Conservation (phyloP, 2,888 invertebrate genomes). For the Andrena camellia region DNA sequence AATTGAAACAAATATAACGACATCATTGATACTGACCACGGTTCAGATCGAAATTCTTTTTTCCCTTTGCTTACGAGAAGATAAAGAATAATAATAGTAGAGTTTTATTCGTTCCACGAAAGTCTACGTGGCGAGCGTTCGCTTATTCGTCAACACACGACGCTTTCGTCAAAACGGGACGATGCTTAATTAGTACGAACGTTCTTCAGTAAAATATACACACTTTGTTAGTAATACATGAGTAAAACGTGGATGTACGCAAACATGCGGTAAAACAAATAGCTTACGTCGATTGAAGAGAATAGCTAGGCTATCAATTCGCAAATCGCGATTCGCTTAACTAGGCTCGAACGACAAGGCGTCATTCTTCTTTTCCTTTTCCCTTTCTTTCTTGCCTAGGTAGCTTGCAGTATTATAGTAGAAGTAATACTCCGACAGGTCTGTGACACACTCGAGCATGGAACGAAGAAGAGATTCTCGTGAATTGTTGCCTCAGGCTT, state of each 20-base stretch:
- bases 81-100: background rate
- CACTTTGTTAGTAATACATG: slow-evolving; percentile 31
- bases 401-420: background rate
- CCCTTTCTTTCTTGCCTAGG: background rate
- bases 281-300: slow-evolving; percentile 13
- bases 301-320: slow-evolving; percentile 31
- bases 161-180: background rate
- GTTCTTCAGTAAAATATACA: slow-evolving; percentile 32
- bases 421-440: background rate
- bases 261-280: slow-evolving; percentile 41
- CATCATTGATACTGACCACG: background rate
- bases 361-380: slow-evolving; percentile 10
- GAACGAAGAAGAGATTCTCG: slow-evolving; percentile 18
- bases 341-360: slow-evolving; percentile 59
- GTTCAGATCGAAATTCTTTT: background rate
- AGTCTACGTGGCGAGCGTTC: background rate
- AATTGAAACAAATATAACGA: background rate
- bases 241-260: slow-evolving; percentile 33
- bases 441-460: background rate
- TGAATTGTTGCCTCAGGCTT: background rate
- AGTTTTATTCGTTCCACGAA: background rate
- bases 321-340: slow-evolving; percentile 41
- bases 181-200: background rate
- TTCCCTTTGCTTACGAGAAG: background rate
- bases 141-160: background rate